These are phyloP conservation scores for Grallaria varia DNA, from an alignment of 2,113 vertebrate species.

Conservation along the genomic window DNA sequence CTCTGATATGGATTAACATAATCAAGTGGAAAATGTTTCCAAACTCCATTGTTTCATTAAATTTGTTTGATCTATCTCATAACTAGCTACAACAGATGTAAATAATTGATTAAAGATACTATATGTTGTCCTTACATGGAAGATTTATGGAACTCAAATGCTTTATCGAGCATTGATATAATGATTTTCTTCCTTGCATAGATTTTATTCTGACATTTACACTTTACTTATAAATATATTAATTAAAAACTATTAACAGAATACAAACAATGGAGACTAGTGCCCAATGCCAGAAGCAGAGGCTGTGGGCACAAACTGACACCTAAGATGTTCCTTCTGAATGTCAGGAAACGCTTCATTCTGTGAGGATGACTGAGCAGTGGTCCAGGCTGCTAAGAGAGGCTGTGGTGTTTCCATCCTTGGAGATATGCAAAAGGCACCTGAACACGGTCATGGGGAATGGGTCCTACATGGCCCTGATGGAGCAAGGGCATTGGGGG, in stretches of 20 bases:
- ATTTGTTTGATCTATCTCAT: not conserved
- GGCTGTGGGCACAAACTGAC: not conserved
- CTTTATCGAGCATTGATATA: not conserved
- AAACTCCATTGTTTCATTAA: not conserved
- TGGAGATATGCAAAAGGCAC: not conserved
- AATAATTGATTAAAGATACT: not conserved
- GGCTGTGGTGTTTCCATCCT: not conserved
- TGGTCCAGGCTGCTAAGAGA: not conserved
- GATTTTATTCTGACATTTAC: not conserved
- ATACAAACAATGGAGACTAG: not conserved
- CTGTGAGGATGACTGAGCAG: not conserved
- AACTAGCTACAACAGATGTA: not conserved
- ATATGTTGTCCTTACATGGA: not conserved
- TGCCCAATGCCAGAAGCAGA: not conserved
- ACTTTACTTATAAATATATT: not conserved
- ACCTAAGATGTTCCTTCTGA: not conserved
- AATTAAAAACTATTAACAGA: not conserved
- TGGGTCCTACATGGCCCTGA: accelerated
- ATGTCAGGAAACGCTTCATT: not conserved
- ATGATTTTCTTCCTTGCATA: not conserved
- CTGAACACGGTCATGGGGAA: not conserved
- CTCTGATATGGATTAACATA: not conserved
- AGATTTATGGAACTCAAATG: not conserved
- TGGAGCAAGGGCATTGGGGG: not conserved
- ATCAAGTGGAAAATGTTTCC: not conserved